Conservation (phyloP, 2,888 invertebrate species). For the Trichopoda pennipes region DNA sequence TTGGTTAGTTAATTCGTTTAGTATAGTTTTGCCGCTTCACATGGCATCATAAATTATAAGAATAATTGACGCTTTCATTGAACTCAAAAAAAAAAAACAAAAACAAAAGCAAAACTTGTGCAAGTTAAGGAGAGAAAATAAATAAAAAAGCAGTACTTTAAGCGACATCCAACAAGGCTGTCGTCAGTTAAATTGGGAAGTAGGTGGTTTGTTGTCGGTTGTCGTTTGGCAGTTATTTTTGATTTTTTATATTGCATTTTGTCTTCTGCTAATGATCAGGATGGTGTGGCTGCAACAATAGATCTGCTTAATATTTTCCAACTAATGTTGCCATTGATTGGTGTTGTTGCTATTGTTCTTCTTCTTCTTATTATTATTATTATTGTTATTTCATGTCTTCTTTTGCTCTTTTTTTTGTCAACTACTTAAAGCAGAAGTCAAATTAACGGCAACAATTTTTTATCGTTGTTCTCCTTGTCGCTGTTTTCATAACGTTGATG, state of each 20-base stretch:
- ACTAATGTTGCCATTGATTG: conserved; percentile 7
- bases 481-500: conserved; percentile 44
- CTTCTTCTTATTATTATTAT: conserved; percentile 19
- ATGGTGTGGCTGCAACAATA: conserved; percentile 28
- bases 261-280: conserved; percentile 19
- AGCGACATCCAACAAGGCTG: conserved; percentile 54
- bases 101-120: conserved; percentile 28
- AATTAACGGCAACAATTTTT: conserved; percentile 43
- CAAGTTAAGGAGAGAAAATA: conserved; percentile 4
- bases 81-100: conserved; percentile 47
- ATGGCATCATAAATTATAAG: conserved; percentile 71
- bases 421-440: conserved; percentile 39
- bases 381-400: background rate
- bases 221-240: conserved; percentile 24
- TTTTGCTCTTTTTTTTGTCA: background rate
- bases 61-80: conserved; percentile 71
- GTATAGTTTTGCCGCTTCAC: conserved; percentile 56
- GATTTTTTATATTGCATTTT: background rate
- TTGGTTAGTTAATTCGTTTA: conserved; percentile 53
- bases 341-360: conserved; percentile 10
- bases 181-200: conserved; percentile 56
- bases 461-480: conserved; percentile 5
- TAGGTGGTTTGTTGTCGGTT: conserved; percentile 27
- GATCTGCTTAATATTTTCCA: conserved; percentile 50
- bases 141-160: conserved; percentile 18